Evolutionary conservation across 2,888 invertebrate species (phyloP), one percentile per base, ranked within the genome.

Genomic region (Spialia ferax): DNA sequence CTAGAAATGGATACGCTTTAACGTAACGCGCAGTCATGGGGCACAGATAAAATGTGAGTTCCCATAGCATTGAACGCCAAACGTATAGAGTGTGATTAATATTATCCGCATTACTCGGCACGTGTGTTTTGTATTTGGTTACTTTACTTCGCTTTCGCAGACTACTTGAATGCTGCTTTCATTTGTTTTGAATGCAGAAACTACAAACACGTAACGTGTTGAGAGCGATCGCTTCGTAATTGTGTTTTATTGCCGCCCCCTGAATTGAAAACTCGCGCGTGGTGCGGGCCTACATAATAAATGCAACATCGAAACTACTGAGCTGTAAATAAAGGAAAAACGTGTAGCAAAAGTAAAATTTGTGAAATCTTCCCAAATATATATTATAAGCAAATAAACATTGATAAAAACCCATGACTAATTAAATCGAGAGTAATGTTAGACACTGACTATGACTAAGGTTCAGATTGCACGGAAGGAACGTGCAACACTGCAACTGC

Each of bases 181-280:
- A 48, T 10, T 20, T 48, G 48, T 59, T 52, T 54, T 18, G 18
- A 13, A 59, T 52, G 20, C 50, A 42, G 23, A 38, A 50, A 52
- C 26, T 26, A 38, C 26, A 38, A 15, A 26, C 15, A 52, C 59
- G 26, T 8, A 22, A 45, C 5, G 22, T 38, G 57, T 65, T 65
- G 50, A 38, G 11, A n/a, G 50, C 63, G 18, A 55, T 55, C 26
- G n/a, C 7, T 35, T 20, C 13, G 52, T 26, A 22, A 59, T 50
- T 42, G 52, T 52, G 38, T 59, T 65, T 65, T 65, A 65, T 65
- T 50, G 26, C 20, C 38, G 52, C 20, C 2, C 20, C 20, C 38
- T 26, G 52, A 42, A 52, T 59, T 65, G 35, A 65, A 65, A 50
- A 59, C 59, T 52, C 52, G 15, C 23, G 59, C 13, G 56, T 22